A percentile compares a stretch with the other conserved stretches of the same genome.
These are phyloP conservation scores for Calyptomena viridis DNA, from an alignment of 2,113 vertebrate genomes.

Conservation along the genomic window DNA sequence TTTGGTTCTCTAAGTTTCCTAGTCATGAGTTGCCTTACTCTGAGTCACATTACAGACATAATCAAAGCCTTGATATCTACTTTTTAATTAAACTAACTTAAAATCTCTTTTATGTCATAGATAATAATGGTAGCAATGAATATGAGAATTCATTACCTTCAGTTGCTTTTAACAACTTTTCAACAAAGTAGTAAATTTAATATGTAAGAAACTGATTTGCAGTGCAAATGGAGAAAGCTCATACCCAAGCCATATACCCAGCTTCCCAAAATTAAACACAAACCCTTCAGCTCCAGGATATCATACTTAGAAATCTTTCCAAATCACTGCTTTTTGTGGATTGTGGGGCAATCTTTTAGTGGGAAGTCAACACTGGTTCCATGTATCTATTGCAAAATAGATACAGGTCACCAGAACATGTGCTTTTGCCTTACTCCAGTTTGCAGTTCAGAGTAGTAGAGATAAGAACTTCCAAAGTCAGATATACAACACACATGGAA, in stretches of 20 bases:
- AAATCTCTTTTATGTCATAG: neutral
- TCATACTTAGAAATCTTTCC: neutral
- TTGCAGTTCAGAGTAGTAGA: neutral
- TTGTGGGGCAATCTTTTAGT: neutral
- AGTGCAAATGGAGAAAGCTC: neutral
- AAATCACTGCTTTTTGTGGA: neutral
- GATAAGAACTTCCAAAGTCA: neutral
- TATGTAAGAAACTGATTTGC: neutral
- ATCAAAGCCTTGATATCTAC: neutral
- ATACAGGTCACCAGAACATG: neutral
- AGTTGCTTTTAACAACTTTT: neutral
- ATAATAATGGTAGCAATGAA: neutral
- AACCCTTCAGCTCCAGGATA: neutral
- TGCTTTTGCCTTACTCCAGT: neutral
- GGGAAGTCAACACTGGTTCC: neutral
- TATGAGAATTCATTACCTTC: neutral
- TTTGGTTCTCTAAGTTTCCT: neutral
- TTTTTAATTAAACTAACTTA: neutral
- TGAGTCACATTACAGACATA: neutral
- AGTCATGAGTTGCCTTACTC: neutral
- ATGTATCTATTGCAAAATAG: neutral
- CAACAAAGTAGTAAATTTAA: neutral
- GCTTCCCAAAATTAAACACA: neutral
- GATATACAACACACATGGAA: neutral
- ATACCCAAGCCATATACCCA: neutral